A percentile compares a stretch with the other conserved stretches of the same genome.
Conservation (phyloP, 2,888 invertebrate species). For the Tricholauxania praeusta region DNA sequence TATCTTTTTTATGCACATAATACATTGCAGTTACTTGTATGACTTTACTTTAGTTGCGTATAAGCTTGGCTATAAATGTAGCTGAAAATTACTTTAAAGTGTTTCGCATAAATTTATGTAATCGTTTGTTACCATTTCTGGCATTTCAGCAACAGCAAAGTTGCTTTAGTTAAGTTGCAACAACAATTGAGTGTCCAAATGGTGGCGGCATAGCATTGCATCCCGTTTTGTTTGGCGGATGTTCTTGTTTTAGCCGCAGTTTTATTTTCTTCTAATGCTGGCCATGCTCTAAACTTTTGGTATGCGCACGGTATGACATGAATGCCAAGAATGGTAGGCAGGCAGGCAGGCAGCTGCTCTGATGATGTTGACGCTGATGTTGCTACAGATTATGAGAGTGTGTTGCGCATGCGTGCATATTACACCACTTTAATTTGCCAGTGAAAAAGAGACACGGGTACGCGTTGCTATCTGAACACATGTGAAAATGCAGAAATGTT, state of each 20-base stretch:
- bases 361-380: neutral
- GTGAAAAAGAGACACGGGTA: too few relatives aligned
- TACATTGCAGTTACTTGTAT: too few relatives aligned
- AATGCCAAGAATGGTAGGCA: neutral
- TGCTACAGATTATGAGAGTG: neutral
- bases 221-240: too few relatives aligned
- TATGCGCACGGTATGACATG: conserved; percentile 2
- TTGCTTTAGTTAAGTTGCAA: neutral
- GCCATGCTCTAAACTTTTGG: too few relatives aligned
- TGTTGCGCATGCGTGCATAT: conserved; percentile 27
- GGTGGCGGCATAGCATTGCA: neutral
- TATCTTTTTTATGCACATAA: too few relatives aligned
- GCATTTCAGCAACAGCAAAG: conserved; percentile 41
- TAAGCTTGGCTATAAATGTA: conserved; percentile 19
- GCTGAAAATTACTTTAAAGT: conserved; percentile 64
- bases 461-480: too few relatives aligned
- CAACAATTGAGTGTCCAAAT: neutral
- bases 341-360: too few relatives aligned
- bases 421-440: conserved; percentile 5
- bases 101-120: conserved; percentile 65
- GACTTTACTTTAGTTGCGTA: too few relatives aligned
- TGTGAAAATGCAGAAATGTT: too few relatives aligned
- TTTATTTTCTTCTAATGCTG: too few relatives aligned
- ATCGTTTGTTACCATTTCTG: conserved; percentile 65
- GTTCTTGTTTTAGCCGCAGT: too few relatives aligned